Evolutionary conservation across 2,888 invertebrate genomes (phyloP).

Genomic region (Marasmarcha lunaedactyla): DNA sequence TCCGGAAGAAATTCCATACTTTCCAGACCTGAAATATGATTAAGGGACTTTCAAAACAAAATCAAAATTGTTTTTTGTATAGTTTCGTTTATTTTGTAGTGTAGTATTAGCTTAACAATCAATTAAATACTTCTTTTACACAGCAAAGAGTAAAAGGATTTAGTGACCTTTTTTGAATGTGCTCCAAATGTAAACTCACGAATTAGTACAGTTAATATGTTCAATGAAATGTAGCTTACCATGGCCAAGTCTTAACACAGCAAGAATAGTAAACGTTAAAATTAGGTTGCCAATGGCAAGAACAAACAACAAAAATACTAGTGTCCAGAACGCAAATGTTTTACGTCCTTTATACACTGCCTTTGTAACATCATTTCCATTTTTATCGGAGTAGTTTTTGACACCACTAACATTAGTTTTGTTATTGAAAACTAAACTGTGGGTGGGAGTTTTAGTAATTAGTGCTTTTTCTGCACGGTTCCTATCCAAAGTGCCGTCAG

Average conservation of each 20-base stretch:
- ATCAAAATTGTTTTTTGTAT: too few relatives aligned
- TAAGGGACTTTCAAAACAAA: too few relatives aligned
- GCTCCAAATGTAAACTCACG: too few relatives aligned
- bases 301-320: conserved; percentile 76
- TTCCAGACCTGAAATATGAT: conserved; percentile 76
- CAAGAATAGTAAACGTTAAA: conserved; percentile 83
- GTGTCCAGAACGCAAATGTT: conserved; percentile 83
- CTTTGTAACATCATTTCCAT: conserved; percentile 55
- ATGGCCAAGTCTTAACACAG: conserved; percentile 82
- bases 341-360: conserved; percentile 57
- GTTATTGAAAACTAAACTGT: conserved; percentile 34
- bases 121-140: too few relatives aligned
- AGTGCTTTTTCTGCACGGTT: conserved; percentile 54
- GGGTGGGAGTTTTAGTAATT: conserved; percentile 43
- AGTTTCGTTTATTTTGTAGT: too few relatives aligned
- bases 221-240: conserved; percentile 30
- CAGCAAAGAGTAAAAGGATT: too few relatives aligned
- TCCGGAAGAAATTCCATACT: conserved; percentile 83
- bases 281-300: conserved; percentile 84
- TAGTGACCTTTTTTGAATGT: too few relatives aligned
- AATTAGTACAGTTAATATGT: too few relatives aligned
- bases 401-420: conserved; percentile 24
- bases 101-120: too few relatives aligned
- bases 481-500: conserved; percentile 45
- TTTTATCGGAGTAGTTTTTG: conserved; percentile 56